phyloP scores from a whole-genome alignment of 92 coral and sea anemone species.

The Epizoanthus ramosus region DNA sequence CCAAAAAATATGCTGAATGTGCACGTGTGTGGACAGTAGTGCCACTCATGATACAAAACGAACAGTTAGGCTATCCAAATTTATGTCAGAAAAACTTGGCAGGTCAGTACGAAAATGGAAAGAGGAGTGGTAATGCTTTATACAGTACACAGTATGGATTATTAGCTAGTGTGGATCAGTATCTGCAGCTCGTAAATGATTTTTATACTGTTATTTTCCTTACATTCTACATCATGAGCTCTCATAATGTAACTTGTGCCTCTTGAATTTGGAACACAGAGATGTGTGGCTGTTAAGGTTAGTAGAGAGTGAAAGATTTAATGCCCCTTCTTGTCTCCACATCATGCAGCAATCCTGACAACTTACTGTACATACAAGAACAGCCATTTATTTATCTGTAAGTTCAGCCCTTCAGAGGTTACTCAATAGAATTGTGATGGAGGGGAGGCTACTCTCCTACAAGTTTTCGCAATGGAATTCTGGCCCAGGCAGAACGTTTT shows the following conservation, averaged over 20 bases:
- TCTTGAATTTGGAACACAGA: constrained; percentile 19
- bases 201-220: not conserved
- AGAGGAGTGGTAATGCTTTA: too few relatives aligned
- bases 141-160: not conserved
- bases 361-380: constrained; percentile 40
- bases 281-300: constrained; percentile 14
- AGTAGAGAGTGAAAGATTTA: constrained; percentile 3
- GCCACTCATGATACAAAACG: too few relatives aligned
- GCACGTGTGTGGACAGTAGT: too few relatives aligned
- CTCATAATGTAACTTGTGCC: constrained; percentile 12
- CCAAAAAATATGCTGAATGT: too few relatives aligned
- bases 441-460: too few relatives aligned
- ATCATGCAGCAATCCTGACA: constrained; percentile 29
- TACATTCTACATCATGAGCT: constrained; percentile 15
- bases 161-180: not conserved
- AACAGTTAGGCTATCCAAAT: too few relatives aligned
- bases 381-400: constrained; percentile 46
- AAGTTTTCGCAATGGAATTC: too few relatives aligned
- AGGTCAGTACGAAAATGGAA: too few relatives aligned
- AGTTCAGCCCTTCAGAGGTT: constrained; percentile 13
- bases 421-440: constrained; percentile 19
- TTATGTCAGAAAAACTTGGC: too few relatives aligned
- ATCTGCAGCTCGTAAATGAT: not conserved
- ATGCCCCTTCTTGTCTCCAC: constrained; percentile 15
- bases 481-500: too few relatives aligned